phyloP scores from a whole-genome alignment of 2,113 vertebrate genomes.

The Eurypyga helias region DNA sequence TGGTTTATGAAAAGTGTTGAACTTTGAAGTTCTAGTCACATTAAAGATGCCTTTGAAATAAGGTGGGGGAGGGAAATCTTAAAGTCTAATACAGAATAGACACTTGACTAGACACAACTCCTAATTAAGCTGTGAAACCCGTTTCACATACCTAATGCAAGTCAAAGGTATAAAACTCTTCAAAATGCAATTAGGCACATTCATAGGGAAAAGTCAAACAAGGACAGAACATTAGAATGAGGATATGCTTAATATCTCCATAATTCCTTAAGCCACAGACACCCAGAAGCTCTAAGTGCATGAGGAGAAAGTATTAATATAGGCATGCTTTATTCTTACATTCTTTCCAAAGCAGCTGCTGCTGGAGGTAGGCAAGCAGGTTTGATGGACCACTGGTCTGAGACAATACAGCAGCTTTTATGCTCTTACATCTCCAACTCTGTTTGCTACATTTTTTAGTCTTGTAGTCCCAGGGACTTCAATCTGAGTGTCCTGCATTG shows the following conservation, averaged over 20 bases:
- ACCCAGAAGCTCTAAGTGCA: not conserved
- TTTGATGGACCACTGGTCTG: not conserved
- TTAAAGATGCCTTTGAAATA: not conserved
- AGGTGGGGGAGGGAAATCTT: not conserved
- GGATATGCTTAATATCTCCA: not conserved
- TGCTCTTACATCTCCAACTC: not conserved
- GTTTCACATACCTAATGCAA: not conserved
- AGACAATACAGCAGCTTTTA: not conserved
- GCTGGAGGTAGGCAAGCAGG: not conserved
- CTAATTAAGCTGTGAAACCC: not conserved
- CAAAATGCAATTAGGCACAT: not conserved
- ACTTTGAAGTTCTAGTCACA: not conserved
- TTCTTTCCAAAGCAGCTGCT: not conserved
- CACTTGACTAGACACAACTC: not conserved
- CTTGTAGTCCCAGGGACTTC: not conserved
- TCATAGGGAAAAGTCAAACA: not conserved
- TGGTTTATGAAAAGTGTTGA: not conserved
- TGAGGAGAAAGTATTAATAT: not conserved
- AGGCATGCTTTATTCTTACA: not conserved
- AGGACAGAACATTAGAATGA: not conserved
- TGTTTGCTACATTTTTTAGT: not conserved
- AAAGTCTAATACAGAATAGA: not conserved
- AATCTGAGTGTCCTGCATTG: fast-evolving
- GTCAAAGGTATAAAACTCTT: not conserved
- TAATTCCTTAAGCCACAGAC: not conserved